Conservation (phyloP, 1,140 invertebrate genomes). For the Phortica variegata region DNA sequence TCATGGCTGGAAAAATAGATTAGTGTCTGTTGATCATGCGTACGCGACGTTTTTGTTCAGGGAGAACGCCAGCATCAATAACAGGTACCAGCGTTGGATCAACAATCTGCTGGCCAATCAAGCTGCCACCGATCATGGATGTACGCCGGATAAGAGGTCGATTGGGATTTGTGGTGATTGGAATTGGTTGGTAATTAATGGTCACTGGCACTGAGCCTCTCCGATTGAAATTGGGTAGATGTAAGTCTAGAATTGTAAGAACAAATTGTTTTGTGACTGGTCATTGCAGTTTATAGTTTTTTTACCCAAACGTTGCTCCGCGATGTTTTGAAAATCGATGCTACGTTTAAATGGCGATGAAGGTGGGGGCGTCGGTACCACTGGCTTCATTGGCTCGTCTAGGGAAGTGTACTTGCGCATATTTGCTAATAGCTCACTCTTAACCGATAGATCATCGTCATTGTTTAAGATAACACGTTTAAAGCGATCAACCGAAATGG, state of each 20-base stretch:
- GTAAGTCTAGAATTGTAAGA: constrained; percentile 11
- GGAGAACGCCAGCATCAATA: not conserved
- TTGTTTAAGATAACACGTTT: constrained; percentile 19
- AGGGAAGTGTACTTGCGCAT: constrained; percentile 13
- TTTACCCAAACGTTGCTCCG: constrained; percentile 10
- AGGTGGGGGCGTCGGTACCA: not conserved
- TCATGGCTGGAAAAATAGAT: too few relatives aligned
- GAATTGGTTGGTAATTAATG: constrained; percentile 39
- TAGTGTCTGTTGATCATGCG: constrained; percentile 54
- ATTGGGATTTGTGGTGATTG: constrained; percentile 14
- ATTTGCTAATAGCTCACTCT: constrained; percentile 5
- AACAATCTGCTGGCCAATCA: constrained; percentile 8
- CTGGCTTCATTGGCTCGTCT: constrained; percentile 7
- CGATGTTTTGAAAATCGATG: too few relatives aligned
- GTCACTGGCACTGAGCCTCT: constrained; percentile 36
- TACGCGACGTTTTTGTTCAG: constrained; percentile 40
- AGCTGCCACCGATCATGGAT: constrained; percentile 16
- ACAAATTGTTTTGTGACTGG: not conserved
- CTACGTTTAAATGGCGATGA: not conserved
- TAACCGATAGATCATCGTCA: not conserved
- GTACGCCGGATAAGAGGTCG: constrained; percentile 21
- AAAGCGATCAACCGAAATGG: constrained; percentile 39
- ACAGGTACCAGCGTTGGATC: not conserved
- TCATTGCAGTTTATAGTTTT: not conserved
- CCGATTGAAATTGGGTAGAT: constrained; percentile 13